Evolutionary conservation across 2,888 invertebrate species (phyloP).

Genomic region (Pachymerium ferrugineum): DNA sequence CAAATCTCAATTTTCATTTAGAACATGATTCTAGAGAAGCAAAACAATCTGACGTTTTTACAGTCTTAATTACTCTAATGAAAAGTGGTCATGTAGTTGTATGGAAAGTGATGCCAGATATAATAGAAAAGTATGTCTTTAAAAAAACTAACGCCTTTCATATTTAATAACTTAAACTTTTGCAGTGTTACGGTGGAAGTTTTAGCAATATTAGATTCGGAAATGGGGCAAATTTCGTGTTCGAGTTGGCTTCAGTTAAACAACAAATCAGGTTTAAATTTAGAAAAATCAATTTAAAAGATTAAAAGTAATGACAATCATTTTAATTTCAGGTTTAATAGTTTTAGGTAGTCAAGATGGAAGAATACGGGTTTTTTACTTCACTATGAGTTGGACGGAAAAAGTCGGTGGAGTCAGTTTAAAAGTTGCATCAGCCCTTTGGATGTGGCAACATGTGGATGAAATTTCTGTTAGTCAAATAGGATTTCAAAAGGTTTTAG

Average conservation of each 20-base stretch:
- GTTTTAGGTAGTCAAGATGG: not conserved
- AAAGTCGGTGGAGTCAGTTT: not conserved
- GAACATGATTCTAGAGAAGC: not conserved
- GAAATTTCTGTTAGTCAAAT: not conserved
- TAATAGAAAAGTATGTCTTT: not conserved
- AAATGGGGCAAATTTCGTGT: not conserved
- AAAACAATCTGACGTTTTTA: not conserved
- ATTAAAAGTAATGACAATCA: not conserved
- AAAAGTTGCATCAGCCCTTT: not conserved
- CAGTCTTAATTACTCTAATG: not conserved
- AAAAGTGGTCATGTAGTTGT: constrained; percentile 20
- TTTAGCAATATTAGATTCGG: not conserved
- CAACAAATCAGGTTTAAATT: not conserved
- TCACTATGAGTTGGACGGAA: not conserved
- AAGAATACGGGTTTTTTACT: not conserved
- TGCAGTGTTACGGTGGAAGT: not conserved
- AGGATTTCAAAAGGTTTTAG: not conserved
- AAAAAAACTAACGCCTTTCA: not conserved
- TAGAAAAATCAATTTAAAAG: not conserved
- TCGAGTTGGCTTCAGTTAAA: not conserved
- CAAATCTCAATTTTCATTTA: too few species aligned
- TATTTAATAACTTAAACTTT: too few species aligned
- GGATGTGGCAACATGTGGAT: not conserved
- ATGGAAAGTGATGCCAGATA: constrained; percentile 15
- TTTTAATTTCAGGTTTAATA: not conserved